These are phyloP conservation scores for Sebastiscus albofasciatus DNA, from an alignment of 2,797 vertebrate species.

Conservation along the genomic window DNA sequence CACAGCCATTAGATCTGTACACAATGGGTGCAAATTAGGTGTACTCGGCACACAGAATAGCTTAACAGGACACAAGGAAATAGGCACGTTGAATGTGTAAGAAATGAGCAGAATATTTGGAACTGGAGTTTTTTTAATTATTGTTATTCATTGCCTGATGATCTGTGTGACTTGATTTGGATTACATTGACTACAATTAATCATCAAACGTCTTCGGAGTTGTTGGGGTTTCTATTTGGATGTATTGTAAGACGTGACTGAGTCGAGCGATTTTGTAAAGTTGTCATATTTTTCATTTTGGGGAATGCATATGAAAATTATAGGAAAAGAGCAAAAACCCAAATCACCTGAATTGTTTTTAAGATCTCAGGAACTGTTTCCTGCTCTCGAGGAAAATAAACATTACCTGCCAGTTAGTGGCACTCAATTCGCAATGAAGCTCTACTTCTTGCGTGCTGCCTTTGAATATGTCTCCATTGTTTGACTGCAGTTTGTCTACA, in stretches of 20 bases:
- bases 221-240: not conserved
- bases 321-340: not conserved
- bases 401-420: not conserved
- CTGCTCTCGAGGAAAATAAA: not conserved
- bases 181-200: not conserved
- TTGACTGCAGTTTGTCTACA: not conserved
- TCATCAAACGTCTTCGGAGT: not conserved
- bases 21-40: not conserved
- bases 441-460: not conserved
- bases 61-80: not conserved
- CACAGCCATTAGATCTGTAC: not conserved
- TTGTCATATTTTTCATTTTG: not conserved
- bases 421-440: not conserved
- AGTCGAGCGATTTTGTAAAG: not conserved
- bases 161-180: not conserved
- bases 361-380: not conserved
- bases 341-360: not conserved
- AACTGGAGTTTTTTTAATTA: not conserved
- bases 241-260: not conserved
- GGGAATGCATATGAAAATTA: not conserved
- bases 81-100: not conserved
- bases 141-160: not conserved
- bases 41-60: not conserved
- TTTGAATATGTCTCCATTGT: slow-evolving; percentile 4
- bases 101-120: not conserved